phyloP scores from a whole-genome alignment of 1,140 invertebrate species.

The Zaprionus gabonicus region DNA sequence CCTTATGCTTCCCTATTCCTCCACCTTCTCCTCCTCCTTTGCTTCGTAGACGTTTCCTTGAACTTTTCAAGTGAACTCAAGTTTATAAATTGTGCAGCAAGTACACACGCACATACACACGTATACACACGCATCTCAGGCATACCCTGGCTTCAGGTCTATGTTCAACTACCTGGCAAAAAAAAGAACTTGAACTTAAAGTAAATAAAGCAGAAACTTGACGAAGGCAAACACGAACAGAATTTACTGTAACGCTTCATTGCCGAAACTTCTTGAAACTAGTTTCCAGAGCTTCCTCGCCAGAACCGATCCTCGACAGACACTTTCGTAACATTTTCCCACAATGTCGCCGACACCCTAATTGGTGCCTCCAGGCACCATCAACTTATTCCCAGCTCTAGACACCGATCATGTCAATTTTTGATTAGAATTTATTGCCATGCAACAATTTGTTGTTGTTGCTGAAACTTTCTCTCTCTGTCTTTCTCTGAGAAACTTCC shows the following conservation, averaged over 20 bases:
- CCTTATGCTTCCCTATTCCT: constrained; percentile 18
- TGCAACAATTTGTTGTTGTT: constrained; percentile 39
- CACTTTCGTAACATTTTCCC: constrained; percentile 50
- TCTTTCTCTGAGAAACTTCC: constrained; percentile 3
- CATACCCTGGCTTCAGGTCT: constrained; percentile 53
- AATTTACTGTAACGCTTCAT: constrained; percentile 41
- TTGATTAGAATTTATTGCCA: constrained; percentile 77
- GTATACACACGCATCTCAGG: not conserved
- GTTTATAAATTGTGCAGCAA: constrained; percentile 81
- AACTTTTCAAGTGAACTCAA: constrained; percentile 83
- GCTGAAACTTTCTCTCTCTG: not conserved
- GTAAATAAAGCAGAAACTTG: constrained; percentile 14
- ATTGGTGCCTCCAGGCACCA: constrained; percentile 49
- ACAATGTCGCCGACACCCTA: constrained; percentile 54
- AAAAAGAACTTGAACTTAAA: constrained; percentile 12
- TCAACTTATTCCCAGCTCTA: constrained; percentile 17
- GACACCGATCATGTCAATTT: constrained; percentile 63
- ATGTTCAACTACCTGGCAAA: constrained; percentile 66
- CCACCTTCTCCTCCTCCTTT: not conserved
- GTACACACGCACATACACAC: constrained; percentile 55
- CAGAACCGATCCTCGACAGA: not conserved
- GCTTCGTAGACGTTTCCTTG: constrained; percentile 67
- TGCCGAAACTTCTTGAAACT: constrained; percentile 56
- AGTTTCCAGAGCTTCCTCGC: constrained; percentile 27
- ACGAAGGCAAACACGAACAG: constrained; percentile 20